These are phyloP conservation scores for Leptopilina drosophilae DNA, from an alignment of 2,888 invertebrate species.

Conservation along the genomic window DNA sequence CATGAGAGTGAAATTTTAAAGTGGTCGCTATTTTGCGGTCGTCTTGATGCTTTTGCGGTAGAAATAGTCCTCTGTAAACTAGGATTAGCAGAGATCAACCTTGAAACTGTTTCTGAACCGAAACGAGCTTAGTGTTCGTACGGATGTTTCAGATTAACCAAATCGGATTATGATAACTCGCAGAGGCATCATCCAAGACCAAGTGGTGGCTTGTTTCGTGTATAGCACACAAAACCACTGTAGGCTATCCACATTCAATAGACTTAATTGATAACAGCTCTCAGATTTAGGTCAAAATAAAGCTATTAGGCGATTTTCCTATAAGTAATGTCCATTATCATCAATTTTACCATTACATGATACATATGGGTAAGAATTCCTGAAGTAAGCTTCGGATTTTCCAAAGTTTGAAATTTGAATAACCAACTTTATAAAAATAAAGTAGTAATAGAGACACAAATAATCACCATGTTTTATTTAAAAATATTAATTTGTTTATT, in stretches of 20 bases:
- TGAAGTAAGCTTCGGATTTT: too few species aligned
- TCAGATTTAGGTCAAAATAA: slow-evolving; percentile 49
- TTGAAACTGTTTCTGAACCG: slow-evolving; percentile 38
- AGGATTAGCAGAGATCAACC: slow-evolving; percentile 24
- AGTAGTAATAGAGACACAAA: too few species aligned
- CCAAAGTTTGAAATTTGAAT: too few species aligned
- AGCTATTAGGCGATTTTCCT: slow-evolving; percentile 46
- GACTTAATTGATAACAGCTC: slow-evolving; percentile 56
- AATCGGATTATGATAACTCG: slow-evolving; percentile 71
- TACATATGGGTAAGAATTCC: too few species aligned
- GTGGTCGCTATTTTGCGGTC: slow-evolving; percentile 1
- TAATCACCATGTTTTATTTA: too few species aligned
- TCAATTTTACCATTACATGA: background rate
- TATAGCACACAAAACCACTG: slow-evolving; percentile 39
- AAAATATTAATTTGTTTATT: too few species aligned
- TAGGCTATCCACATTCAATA: slow-evolving; percentile 49
- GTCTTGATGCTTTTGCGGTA: slow-evolving; percentile 20
- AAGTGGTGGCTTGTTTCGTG: slow-evolving; percentile 46
- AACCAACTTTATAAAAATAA: too few species aligned
- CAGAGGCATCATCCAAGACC: slow-evolving; percentile 50
- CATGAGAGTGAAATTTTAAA: background rate
- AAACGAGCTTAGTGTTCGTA: slow-evolving; percentile 35
- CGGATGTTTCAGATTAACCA: slow-evolving; percentile 65
- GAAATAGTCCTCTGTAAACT: slow-evolving; percentile 27
- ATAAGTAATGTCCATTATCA: background rate